Conservation (phyloP, 1,140 invertebrate genomes). For the Rhyacophila brunnea region DNA sequence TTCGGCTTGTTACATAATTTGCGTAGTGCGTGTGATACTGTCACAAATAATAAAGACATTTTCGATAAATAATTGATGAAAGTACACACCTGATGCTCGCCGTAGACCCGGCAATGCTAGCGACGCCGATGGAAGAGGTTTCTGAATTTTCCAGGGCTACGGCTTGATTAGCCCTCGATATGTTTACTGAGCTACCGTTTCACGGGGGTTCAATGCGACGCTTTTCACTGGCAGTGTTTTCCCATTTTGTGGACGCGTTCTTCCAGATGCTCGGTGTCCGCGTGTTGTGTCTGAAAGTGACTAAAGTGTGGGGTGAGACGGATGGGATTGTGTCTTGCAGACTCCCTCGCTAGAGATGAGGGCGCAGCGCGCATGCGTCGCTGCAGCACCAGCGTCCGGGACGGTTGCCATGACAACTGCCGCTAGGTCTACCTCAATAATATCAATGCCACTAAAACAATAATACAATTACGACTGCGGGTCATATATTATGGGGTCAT, state of each 20-base stretch:
- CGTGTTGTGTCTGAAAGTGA: not conserved
- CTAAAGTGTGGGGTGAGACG: not conserved
- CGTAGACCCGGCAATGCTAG: conserved; percentile 28
- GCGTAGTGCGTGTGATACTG: not conserved
- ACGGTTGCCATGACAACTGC: conserved; percentile 23
- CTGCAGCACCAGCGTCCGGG: conserved; percentile 14
- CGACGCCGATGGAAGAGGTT: conserved; percentile 21
- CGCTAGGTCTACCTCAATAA: not conserved
- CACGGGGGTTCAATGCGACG: not conserved
- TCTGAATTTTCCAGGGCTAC: conserved; percentile 24
- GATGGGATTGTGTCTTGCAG: not conserved
- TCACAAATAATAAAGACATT: not conserved
- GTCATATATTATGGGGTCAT: too few relatives aligned
- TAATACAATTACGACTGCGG: not conserved
- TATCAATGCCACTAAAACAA: conserved; percentile 4
- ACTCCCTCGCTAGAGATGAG: not conserved
- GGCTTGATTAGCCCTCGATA: conserved; percentile 1
- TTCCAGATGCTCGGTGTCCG: not conserved
- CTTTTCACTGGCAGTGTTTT: not conserved
- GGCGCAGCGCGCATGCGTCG: not conserved
- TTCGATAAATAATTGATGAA: not conserved
- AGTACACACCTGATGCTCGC: conserved; percentile 25
- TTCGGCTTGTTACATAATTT: too few relatives aligned
- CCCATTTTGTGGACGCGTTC: not conserved
- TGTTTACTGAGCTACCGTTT: not conserved